Percentiles rank a stretch among this genome's conserved stretches.
These are phyloP conservation scores for Leptobrachium ailaonicum DNA, from an alignment of 2,113 vertebrate genomes.

Conservation along the genomic window DNA sequence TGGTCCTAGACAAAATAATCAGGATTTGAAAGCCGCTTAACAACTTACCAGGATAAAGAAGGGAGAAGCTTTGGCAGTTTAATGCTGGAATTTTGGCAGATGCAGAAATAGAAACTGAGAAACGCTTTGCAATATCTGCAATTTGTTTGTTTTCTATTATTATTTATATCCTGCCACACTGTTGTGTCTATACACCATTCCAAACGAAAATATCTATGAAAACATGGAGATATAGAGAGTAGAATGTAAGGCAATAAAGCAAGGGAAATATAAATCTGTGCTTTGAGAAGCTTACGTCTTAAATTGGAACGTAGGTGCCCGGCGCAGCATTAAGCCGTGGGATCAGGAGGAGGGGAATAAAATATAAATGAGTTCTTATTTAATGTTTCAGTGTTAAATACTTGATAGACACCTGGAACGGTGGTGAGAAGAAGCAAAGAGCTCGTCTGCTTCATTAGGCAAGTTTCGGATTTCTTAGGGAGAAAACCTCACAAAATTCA, in stretches of 20 bases:
- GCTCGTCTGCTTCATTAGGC: slow-evolving; percentile 37
- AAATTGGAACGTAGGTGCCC: neutral
- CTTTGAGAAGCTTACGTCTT: neutral
- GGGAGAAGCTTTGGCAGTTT: neutral
- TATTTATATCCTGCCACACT: neutral
- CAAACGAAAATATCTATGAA: no score
- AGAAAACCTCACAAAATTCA: slow-evolving; percentile 22
- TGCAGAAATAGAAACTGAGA: neutral
- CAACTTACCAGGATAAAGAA: slow-evolving; percentile 5
- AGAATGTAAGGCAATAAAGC: no score
- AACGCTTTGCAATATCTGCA: neutral
- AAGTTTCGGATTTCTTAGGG: slow-evolving; percentile 10
- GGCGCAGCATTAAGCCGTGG: neutral
- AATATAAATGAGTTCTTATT: neutral
- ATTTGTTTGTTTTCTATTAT: neutral
- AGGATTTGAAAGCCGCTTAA: slow-evolving; percentile 41
- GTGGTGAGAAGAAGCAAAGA: slow-evolving; percentile 17
- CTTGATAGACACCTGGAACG: slow-evolving; percentile 37
- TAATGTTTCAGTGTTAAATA: slow-evolving; percentile 10
- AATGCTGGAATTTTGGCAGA: neutral
- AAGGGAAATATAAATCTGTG: neutral
- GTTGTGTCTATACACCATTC: no score
- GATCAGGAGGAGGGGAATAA: neutral
- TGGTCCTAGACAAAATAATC: slow-evolving; percentile 21
- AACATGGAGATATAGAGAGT: no score